Percentiles rank a stretch among this genome's conserved stretches.
Conservation (phyloP, 2,113 vertebrate species). For the Miniopterus natalensis region DNA sequence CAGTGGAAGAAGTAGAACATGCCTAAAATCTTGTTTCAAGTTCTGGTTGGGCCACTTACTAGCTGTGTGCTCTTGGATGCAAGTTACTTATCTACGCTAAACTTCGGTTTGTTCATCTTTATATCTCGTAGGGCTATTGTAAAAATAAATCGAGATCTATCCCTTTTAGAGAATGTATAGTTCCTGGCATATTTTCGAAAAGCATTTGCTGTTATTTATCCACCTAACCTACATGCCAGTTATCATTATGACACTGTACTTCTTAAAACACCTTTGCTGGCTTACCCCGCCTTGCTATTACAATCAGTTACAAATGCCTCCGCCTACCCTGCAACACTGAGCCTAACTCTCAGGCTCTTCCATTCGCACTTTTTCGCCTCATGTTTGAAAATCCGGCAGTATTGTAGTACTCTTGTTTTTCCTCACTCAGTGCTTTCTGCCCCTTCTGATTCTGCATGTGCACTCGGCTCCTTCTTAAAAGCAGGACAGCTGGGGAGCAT, state of each 20-base stretch:
- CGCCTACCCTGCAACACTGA: not conserved
- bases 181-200: not conserved
- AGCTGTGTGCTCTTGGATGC: not conserved
- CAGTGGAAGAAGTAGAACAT: not conserved
- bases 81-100: not conserved
- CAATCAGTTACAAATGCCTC: not conserved
- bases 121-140: not conserved
- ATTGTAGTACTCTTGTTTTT: not conserved
- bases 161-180: constrained; percentile 6
- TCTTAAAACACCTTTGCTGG: not conserved
- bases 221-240: not conserved
- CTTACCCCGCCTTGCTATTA: not conserved
- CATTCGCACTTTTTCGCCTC: not conserved
- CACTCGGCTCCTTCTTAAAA: not conserved
- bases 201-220: constrained; percentile 16
- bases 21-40: not conserved
- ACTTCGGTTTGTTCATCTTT: constrained; percentile 16
- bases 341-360: not conserved
- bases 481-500: not conserved
- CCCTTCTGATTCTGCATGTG: not conserved
- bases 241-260: not conserved
- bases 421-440: not conserved
- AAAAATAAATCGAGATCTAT: constrained; percentile 27
- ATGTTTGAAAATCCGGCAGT: not conserved
- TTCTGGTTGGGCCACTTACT: not conserved